These are phyloP conservation scores for Stegophylla sp. DNA, from an alignment of 2,888 invertebrate species.

Conservation along the genomic window DNA sequence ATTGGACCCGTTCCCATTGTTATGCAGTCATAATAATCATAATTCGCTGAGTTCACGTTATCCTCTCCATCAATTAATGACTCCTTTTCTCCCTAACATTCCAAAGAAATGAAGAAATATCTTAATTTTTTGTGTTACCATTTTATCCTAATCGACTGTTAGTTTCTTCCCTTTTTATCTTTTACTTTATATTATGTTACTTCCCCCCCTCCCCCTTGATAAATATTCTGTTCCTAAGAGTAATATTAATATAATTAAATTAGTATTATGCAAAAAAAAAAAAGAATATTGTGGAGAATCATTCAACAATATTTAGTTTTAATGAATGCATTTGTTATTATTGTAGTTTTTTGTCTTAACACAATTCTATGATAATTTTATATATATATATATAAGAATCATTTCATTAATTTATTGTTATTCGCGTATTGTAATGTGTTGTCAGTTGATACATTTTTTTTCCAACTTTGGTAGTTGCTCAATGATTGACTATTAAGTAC, in stretches of 20 bases:
- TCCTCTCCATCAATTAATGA: not conserved
- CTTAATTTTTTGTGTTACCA: conserved; percentile 55
- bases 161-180: conserved; percentile 41
- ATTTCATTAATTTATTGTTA: conserved; percentile 1
- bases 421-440: not conserved
- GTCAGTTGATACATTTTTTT: conserved; percentile 23
- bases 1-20: conserved; percentile 49
- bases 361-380: conserved; percentile 15
- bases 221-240: conserved; percentile 56
- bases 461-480: conserved; percentile 21
- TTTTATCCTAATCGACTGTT: conserved; percentile 57
- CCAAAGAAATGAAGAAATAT: conserved; percentile 48
- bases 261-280: not conserved
- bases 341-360: conserved; percentile 26
- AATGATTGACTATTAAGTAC: conserved; percentile 14
- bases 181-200: conserved; percentile 24
- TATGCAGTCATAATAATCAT: conserved; percentile 41
- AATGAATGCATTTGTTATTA: conserved; percentile 39
- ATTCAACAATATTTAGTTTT: conserved; percentile 21
- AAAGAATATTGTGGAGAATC: not conserved
- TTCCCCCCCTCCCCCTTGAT: not conserved
- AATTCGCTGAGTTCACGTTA: not conserved
- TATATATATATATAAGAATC: not conserved
- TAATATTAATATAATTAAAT: conserved; percentile 16
- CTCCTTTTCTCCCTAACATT: conserved; percentile 20